Evolutionary conservation across 2,797 vertebrate species (phyloP).

Genomic region (Furcifer pardalis): DNA sequence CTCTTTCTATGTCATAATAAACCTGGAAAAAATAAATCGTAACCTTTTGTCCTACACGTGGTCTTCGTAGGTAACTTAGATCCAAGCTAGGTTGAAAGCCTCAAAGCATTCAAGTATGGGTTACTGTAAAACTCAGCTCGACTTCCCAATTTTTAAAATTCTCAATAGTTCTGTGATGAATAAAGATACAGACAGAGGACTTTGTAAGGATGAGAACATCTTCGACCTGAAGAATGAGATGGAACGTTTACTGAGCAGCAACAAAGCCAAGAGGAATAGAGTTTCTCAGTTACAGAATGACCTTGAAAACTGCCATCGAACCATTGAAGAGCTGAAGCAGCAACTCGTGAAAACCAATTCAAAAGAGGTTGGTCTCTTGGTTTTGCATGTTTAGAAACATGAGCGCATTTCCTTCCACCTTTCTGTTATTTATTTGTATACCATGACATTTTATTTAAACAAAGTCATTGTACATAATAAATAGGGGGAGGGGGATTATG

Average conservation of each 20-base stretch:
- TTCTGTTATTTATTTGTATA: background rate
- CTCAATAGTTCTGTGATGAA: conserved; percentile 63
- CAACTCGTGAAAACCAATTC: conserved; percentile 72
- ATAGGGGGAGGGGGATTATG: too few relatives aligned
- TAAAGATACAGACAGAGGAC: conserved; percentile 74
- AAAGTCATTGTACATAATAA: background rate
- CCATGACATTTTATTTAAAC: conserved; percentile 10
- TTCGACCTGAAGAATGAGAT: conserved; percentile 85
- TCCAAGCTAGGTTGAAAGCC: background rate
- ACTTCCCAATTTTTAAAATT: conserved; percentile 25
- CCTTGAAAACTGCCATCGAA: conserved; percentile 71
- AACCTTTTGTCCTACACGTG: too few relatives aligned
- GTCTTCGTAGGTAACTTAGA: background rate
- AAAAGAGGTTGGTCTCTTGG: conserved; percentile 70
- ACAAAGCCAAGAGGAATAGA: conserved; percentile 87
- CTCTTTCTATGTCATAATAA: background rate
- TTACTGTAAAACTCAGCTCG: conserved; percentile 18
- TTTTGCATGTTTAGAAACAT: background rate
- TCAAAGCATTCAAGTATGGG: background rate
- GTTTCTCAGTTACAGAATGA: conserved; percentile 86
- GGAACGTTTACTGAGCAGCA: conserved; percentile 85
- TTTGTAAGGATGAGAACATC: conserved; percentile 83
- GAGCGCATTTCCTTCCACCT: background rate
- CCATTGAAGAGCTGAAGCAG: conserved; percentile 77
- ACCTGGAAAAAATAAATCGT: background rate